phyloP scores from a whole-genome alignment of 2,113 vertebrate genomes.

The Aythya baeri region DNA sequence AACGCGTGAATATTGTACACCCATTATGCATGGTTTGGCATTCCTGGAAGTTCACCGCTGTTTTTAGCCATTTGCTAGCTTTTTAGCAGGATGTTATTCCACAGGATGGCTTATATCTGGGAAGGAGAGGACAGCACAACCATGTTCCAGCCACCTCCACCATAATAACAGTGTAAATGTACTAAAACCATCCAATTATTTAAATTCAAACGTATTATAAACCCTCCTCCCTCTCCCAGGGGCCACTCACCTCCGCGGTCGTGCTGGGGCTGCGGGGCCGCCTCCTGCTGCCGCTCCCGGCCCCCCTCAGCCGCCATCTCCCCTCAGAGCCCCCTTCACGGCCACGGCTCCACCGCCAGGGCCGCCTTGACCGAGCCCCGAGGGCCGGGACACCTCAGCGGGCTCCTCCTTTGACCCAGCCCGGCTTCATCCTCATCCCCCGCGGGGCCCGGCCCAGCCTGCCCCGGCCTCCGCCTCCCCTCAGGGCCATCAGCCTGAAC shows the following conservation, averaged over 20 bases:
- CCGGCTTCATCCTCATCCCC: background rate
- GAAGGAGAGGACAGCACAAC: background rate
- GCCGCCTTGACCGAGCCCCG: background rate
- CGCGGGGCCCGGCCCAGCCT: background rate
- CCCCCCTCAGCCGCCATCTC: no score
- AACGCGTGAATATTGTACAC: background rate
- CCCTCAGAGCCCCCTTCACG: background rate
- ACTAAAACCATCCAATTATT: background rate
- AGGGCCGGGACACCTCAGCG: background rate
- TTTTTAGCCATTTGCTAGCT: background rate
- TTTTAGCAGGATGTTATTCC: background rate
- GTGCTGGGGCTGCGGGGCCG: no score
- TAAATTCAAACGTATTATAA: no score
- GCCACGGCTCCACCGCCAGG: background rate
- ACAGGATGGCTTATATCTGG: background rate
- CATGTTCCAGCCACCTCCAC: background rate
- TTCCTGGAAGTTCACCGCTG: background rate
- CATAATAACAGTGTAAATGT: no score
- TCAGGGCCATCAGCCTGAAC: background rate
- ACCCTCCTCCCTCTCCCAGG: background rate
- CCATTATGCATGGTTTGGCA: background rate
- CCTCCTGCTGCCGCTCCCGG: no score
- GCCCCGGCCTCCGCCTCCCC: background rate
- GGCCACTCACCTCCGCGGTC: background rate
- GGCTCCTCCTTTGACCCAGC: background rate